Percentiles rank a stretch among this genome's conserved stretches.
phyloP scores from a whole-genome alignment of 2,888 invertebrate species.

The Helleia helle region DNA sequence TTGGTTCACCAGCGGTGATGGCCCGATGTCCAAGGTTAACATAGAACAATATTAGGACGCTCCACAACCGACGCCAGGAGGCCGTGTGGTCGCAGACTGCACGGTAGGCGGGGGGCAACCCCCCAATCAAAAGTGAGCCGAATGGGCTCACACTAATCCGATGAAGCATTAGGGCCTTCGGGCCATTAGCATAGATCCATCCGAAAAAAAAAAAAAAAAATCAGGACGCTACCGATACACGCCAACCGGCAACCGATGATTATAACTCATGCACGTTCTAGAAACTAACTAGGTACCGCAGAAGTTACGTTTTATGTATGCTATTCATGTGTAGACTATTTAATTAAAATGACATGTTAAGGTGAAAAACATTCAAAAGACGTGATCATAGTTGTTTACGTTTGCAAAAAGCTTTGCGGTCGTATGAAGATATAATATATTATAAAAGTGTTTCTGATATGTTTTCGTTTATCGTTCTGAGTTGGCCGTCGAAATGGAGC shows the following conservation, averaged over 20 bases:
- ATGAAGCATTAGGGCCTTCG: no score
- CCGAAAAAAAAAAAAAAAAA: no score
- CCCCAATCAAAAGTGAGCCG: no score
- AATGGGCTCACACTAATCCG: no score
- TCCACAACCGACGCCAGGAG: no score
- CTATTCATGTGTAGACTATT: no score
- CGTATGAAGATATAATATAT: slow-evolving; percentile 28
- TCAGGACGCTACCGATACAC: no score
- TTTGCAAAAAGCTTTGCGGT: background rate
- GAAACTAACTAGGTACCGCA: background rate
- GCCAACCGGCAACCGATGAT: no score
- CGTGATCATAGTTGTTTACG: slow-evolving; percentile 1
- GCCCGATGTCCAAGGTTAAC: slow-evolving; percentile 37
- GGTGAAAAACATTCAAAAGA: background rate
- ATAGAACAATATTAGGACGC: slow-evolving; percentile 26
- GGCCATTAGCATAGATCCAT: no score
- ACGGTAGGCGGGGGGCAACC: no score
- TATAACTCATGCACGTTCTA: background rate
- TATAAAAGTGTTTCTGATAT: slow-evolving; percentile 51
- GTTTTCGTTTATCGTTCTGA: slow-evolving; percentile 61
- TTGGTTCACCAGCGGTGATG: slow-evolving; percentile 45
- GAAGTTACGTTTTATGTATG: no score
- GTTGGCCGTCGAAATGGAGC: slow-evolving; percentile 65
- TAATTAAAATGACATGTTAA: background rate
- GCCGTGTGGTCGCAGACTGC: no score